Conservation (phyloP, 2,797 vertebrate genomes). For the Rhinoraja longicauda region DNA sequence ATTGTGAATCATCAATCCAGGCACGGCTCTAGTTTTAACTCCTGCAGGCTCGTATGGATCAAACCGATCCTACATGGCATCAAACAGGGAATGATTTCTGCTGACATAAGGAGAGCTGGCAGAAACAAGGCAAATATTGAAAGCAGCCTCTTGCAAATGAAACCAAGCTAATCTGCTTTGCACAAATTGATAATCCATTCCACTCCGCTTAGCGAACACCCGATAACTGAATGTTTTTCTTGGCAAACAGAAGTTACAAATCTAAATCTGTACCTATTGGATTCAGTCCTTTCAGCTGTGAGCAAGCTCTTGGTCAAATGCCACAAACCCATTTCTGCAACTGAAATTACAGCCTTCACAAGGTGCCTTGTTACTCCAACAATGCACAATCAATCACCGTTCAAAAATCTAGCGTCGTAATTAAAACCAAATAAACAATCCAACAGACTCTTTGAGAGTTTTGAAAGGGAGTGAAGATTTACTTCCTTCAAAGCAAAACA, state of each 20-base stretch:
- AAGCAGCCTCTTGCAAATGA: slow-evolving; percentile 16
- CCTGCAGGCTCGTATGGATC: not conserved
- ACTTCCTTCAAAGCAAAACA: slow-evolving; percentile 1
- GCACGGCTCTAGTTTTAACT: slow-evolving; percentile 26
- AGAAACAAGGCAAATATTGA: slow-evolving; percentile 33
- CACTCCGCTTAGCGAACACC: slow-evolving; percentile 23
- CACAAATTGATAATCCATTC: slow-evolving; percentile 21
- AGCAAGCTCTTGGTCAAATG: not conserved
- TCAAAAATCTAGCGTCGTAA: not conserved
- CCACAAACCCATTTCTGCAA: not conserved
- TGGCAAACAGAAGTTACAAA: not conserved
- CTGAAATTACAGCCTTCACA: slow-evolving; percentile 1
- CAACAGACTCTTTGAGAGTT: not conserved
- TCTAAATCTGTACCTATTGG: not conserved
- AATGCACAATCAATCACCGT: not conserved
- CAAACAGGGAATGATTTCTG: slow-evolving; percentile 19
- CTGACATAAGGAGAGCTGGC: slow-evolving; percentile 34
- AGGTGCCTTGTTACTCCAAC: not conserved
- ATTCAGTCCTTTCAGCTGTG: not conserved
- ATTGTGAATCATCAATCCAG: not conserved
- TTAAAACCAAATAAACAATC: not conserved
- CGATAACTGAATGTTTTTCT: slow-evolving; percentile 24
- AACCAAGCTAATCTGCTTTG: slow-evolving; percentile 29
- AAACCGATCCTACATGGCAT: slow-evolving; percentile 17
- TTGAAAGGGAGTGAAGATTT: not conserved